Evolutionary conservation across 2,888 invertebrate species (phyloP), one percentile per base, ranked within the genome.

Genomic region (Scaptomyza tumidula): DNA sequence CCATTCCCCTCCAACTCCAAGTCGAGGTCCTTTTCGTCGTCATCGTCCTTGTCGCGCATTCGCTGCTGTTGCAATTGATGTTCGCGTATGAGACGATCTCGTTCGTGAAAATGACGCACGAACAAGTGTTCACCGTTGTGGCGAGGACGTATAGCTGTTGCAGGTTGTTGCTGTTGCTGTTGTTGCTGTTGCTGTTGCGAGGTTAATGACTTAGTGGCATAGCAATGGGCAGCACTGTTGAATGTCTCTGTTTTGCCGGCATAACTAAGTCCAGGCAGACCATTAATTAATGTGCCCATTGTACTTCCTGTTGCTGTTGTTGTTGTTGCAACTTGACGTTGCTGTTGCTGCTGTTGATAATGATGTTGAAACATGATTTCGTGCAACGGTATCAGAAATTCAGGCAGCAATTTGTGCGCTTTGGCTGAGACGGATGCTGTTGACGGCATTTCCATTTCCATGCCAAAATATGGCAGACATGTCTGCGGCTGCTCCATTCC

Each of bases 81-180:
- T 71, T 92, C 91, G 73, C 91, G 89, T 86, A 92, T 92, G 71
- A 91, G 91, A 67, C 92, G 92, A 88, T 92, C 92, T 74, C 92
- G 90, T 88, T 92, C 92, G 78, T 92, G 91, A 72, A 91, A 91
- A 71, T 91, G 92, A 69, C 90, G 90, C 55, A 92, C 91, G 71
- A 92, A 91, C 64, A 90, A 75, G 74, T 90, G 90, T 60, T 92
- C 91, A 64, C 76, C 76, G 62, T 68, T 81, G 65, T 68, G 84
- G 27, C 48, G 68, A 41, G 77, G 70, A 45, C 64, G 75, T 33
- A 70, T 58, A 53, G 71, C 58, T 69, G 60, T 73, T 37, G 76
- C 64, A 77, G 58, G 72, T 63, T 59, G 80, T 64, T 31, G 61
- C 62, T 54, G 58, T 56, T 75, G 58, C n/a, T 62, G 45, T 39